A percentile compares a stretch with the other conserved stretches of the same genome.
phyloP scores from a whole-genome alignment of 1,140 invertebrate species.

The Coelopa frigida region DNA sequence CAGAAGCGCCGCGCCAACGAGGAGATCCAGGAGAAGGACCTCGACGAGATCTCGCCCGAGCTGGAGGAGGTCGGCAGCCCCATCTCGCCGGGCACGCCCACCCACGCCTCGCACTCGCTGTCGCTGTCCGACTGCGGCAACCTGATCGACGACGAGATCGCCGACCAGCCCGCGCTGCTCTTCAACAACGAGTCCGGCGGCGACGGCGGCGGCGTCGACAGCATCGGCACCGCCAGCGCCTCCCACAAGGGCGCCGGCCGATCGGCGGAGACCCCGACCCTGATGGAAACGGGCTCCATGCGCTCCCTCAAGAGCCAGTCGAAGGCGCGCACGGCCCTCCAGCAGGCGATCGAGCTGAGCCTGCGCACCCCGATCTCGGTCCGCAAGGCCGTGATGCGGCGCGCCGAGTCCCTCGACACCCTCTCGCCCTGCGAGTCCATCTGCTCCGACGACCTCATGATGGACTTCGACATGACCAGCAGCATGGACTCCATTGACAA shows the following conservation, averaged over 20 bases:
- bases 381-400: conserved; percentile 41
- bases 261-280: conserved; percentile 33
- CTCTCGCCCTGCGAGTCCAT: conserved; percentile 70
- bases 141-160: conserved; percentile 83
- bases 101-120: conserved; percentile 67
- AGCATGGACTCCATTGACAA: conserved; percentile 63
- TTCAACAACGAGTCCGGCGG: conserved; percentile 51
- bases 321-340: conserved; percentile 32
- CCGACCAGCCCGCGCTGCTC: conserved; percentile 77
- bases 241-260: conserved; percentile 5
- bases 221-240: conserved; percentile 9
- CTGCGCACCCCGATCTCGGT: conserved; percentile 38
- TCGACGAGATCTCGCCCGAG: conserved; percentile 40
- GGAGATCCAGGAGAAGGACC: conserved; percentile 39
- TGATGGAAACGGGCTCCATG: conserved; percentile 37
- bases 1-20: conserved; percentile 41
- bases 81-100: conserved; percentile 64
- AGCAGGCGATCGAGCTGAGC: conserved; percentile 41
- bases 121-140: conserved; percentile 63
- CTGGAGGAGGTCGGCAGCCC: conserved; percentile 35
- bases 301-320: conserved; percentile 37
- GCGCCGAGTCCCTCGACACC: conserved; percentile 63
- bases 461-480: conserved; percentile 70
- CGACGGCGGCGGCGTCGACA: conserved; percentile 17
- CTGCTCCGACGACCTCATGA: conserved; percentile 74